Base-by-base conservation (phyloP, 2,888 invertebrate genomes). In the Unio pictorum region DNA sequence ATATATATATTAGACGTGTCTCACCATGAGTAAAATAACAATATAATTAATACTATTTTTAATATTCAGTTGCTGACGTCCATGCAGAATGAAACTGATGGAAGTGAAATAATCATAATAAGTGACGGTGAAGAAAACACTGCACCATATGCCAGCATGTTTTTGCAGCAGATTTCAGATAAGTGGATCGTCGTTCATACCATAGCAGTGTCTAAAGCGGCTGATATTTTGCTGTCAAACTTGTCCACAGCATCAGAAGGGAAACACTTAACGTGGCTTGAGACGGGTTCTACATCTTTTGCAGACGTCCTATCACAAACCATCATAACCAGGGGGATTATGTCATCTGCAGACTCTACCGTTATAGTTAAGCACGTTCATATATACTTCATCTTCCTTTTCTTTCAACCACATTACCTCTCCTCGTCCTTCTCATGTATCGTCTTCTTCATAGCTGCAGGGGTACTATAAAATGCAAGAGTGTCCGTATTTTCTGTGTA, bases 71-170 rank as follows among this genome's bases (percentile, higher is more conserved):
- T 64, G 34, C 57, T 45, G 26, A 18, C 20, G 28, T 55, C 11
- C 34, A 54, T 5, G 3, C 55, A 59, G 26, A 55, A 64, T 54
- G n/a, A 23, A 23, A 59, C 64, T 28, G 59, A 45, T 23, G 55
- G 55, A 28, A 54, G 58, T n/a, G 64, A 64, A 45, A 68, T 68
- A 18, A 68, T 68, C 30, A 55, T 68, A 7, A 64, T 68, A 30
- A 45, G 64, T 18, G 68, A 68, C n/a, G 68, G 68, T 17, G 28
- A 54, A 26, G 57, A 68, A 30, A 57, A 26, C 26, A 15, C 45
- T 8, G 0, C 34, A n/a, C 26, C n/a, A n/a, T 17, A 11, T 23
- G 20, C 60, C 1, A 4, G 8, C 15, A 45, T 0, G 1, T 56
- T 55, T 23, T 23, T 28, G 26, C 5, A 23, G 64, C 58, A 54